Evolutionary conservation across 2,797 vertebrate species (phyloP), one percentile per base, ranked within the genome.

Genomic region (Enoplosus armatus): DNA sequence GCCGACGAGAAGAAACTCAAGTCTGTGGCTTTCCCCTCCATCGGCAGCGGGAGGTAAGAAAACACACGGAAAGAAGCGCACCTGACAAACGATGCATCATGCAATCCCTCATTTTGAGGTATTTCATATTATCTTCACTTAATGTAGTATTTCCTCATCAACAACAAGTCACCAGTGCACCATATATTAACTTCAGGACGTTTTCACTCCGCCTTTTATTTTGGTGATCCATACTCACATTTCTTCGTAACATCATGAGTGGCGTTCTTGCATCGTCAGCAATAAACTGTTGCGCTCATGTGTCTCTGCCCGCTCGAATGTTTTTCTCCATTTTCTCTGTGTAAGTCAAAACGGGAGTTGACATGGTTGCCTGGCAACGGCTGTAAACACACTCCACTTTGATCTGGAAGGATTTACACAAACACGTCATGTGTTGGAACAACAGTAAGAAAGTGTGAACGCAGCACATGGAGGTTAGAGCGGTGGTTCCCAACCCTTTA

Each of bases 1-100:
- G 98, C 98, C 2, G 98, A 99, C n/a, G 98, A 99, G 75, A 98
- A 99, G 95, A 99, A 99, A 82, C 97, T 99, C 77, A 99, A 98
- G 87, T 98, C 98, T 24, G 97, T 99, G 51, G 98, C 98, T 0
- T 99, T 99, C 84, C 98, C 98, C 31, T 99, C 98, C 33, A 99
- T 99, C 58, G 98, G 98, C 72, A 99, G 98, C 0, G 98, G 98
- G 90, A 97, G 97, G 98, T 99, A 94, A 72, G 74, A 72, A 47
- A 43, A 77, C 45, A 22, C 14, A 6, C 12, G 51, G 6, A n/a
- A 18, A 69, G 8, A 54, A 56, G 63, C 58, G 16, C 7, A 14
- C 3, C 26, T 33, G 35, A 22, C 18, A 48, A 14, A 20, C 1
- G 15, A 59, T 14, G 6, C n/a, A 35, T 43, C 18, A 24, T 15